A percentile compares a stretch with the other conserved stretches of the same genome.
These are phyloP conservation scores for Hydriomena furcata DNA, from an alignment of 2,888 invertebrate genomes.

Conservation along the genomic window DNA sequence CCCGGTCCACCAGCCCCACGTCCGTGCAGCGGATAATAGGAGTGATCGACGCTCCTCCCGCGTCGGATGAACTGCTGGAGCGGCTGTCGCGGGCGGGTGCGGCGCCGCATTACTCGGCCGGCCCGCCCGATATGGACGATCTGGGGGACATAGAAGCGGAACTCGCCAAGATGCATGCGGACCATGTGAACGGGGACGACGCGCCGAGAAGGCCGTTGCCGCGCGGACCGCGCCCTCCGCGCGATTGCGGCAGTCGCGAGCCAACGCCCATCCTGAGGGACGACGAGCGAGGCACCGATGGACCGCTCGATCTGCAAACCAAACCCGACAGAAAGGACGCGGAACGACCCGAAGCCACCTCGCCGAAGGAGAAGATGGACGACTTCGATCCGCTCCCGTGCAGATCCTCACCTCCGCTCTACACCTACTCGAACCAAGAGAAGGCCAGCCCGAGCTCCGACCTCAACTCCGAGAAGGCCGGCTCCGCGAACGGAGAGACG, in stretches of 20 bases:
- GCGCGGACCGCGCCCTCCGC: conserved; percentile 59
- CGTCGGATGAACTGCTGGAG: conserved; percentile 62
- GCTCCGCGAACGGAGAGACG: conserved; percentile 68
- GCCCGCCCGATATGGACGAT: conserved; percentile 70
- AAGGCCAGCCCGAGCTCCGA: conserved; percentile 57
- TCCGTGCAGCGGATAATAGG: conserved; percentile 78
- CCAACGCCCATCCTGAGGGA: conserved; percentile 38
- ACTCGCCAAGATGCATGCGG: conserved; percentile 86
- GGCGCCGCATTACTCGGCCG: conserved; percentile 61
- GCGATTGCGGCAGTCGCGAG: conserved; percentile 30
- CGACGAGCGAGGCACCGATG: conserved; percentile 20
- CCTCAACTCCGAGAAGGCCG: conserved; percentile 78
- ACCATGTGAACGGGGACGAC: conserved; percentile 69
- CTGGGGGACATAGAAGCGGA: conserved; percentile 88
- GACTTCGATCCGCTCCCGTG: conserved; percentile 87
- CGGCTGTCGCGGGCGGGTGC: conserved; percentile 54
- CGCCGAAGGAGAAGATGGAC: conserved; percentile 52
- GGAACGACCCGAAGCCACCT: conserved; percentile 15
- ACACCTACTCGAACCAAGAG: conserved; percentile 90
- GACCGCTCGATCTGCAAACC: conserved; percentile 29
- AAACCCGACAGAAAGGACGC: conserved; percentile 16
- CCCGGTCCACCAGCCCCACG: conserved; percentile 68
- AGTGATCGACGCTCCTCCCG: conserved; percentile 59
- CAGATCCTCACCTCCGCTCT: conserved; percentile 88
- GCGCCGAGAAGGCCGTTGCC: conserved; percentile 53